Evolutionary conservation across 2,797 vertebrate species (phyloP).

Genomic region (Sebastes itinus): DNA sequence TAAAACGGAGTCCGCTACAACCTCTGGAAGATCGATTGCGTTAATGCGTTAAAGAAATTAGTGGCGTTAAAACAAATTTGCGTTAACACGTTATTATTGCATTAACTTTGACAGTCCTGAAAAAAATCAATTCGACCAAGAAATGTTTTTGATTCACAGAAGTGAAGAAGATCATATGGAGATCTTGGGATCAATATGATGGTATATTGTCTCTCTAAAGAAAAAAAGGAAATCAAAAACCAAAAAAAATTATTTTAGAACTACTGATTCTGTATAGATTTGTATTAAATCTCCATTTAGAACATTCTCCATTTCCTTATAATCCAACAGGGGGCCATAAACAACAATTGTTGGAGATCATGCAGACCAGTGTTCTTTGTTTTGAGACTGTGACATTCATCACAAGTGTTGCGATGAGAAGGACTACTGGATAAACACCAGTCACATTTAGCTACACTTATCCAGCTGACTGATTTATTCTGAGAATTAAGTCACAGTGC

Average conservation of each 20-base stretch:
- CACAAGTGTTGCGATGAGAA: conserved; percentile 51
- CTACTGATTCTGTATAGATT: neutral
- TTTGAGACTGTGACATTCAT: conserved; percentile 49
- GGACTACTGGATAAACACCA: conserved; percentile 68
- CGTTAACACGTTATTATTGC: too few relatives aligned
- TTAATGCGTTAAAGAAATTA: too few relatives aligned
- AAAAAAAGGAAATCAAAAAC: neutral
- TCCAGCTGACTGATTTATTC: conserved; percentile 64
- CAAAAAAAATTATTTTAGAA: neutral
- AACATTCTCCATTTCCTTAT: conserved; percentile 16
- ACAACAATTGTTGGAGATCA: conserved; percentile 52
- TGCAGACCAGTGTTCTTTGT: conserved; percentile 48
- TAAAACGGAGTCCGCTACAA: too few relatives aligned
- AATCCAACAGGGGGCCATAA: conserved; percentile 58
- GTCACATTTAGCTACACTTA: conserved; percentile 41
- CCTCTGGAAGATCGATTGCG: too few relatives aligned
- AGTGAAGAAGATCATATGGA: neutral
- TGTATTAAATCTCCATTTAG: neutral
- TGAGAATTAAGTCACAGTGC: conserved; percentile 55
- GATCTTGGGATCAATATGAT: neutral
- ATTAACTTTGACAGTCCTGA: neutral
- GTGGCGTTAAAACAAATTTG: too few relatives aligned
- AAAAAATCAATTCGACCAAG: neutral
- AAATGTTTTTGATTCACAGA: neutral
- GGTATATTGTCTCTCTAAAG: neutral